Evolutionary conservation across 2,113 vertebrate species (phyloP).

Genomic region (Notechis scutatus): DNA sequence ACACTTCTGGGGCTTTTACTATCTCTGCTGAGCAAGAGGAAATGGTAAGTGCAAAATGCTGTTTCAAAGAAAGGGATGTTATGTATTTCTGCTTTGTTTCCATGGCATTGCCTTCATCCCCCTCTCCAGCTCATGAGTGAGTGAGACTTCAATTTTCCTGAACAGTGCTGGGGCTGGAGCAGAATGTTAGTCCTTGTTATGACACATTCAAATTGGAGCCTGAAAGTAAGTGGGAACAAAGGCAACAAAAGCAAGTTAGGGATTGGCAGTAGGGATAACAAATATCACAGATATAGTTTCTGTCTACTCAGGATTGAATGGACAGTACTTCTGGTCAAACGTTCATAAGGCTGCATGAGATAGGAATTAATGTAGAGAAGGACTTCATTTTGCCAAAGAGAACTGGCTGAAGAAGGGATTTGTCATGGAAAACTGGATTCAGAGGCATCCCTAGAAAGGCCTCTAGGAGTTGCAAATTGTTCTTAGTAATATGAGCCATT

Average conservation of each 20-base stretch:
- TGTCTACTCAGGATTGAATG: neutral
- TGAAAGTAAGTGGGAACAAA: neutral
- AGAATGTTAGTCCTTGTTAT: neutral
- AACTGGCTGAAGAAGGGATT: neutral
- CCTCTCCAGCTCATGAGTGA: neutral
- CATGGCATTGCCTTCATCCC: neutral
- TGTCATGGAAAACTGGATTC: neutral
- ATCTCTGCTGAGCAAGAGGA: conserved; percentile 64
- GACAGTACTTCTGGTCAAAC: neutral
- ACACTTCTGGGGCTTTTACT: conserved; percentile 59
- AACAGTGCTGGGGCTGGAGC: neutral
- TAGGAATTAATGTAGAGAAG: neutral
- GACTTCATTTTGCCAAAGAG: neutral
- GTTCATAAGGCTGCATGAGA: neutral
- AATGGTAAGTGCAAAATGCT: conserved; percentile 34
- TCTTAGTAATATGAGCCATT: neutral
- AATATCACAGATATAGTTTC: neutral
- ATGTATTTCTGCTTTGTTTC: neutral
- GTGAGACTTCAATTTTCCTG: neutral
- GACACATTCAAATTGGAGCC: neutral
- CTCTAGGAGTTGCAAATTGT: neutral
- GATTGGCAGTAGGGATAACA: neutral
- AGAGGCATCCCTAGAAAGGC: neutral
- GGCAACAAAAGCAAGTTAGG: neutral
- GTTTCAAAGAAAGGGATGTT: neutral